Percentiles rank a stretch among this genome's conserved stretches.
Evolutionary conservation across 2,888 invertebrate genomes (phyloP).

Genomic region (Trichogramma evanescens): DNA sequence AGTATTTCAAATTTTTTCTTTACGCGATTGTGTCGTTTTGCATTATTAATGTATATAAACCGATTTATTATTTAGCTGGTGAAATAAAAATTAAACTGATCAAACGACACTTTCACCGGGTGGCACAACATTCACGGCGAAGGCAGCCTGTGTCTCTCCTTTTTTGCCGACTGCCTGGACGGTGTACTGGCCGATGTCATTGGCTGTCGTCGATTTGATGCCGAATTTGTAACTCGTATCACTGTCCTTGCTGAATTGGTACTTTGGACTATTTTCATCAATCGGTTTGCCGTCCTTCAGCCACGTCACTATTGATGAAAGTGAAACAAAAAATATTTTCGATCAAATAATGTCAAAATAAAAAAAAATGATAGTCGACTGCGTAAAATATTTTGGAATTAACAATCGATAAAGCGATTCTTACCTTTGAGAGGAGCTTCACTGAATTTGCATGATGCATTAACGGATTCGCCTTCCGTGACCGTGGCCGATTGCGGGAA

Average conservation of each 20-base stretch:
- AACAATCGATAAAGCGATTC: background rate
- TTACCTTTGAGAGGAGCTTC: constrained; percentile 52
- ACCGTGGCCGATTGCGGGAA: constrained; percentile 86
- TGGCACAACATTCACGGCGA: constrained; percentile 74
- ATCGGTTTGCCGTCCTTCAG: constrained; percentile 87
- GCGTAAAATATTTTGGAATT: background rate
- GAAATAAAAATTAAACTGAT: constrained; percentile 13
- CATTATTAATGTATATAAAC: no score
- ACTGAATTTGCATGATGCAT: constrained; percentile 75
- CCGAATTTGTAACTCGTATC: constrained; percentile 72
- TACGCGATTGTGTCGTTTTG: no score
- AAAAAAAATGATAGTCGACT: background rate
- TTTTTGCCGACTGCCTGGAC: constrained; percentile 80
- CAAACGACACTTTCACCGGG: constrained; percentile 45
- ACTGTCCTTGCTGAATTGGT: constrained; percentile 76
- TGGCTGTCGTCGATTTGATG: constrained; percentile 65
- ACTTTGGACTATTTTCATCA: constrained; percentile 70
- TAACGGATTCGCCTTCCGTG: constrained; percentile 70
- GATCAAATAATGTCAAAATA: background rate
- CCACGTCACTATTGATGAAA: constrained; percentile 58
- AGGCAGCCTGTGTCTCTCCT: constrained; percentile 76
- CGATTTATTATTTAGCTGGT: background rate
- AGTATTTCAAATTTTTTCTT: no score
- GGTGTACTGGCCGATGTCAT: constrained; percentile 83
- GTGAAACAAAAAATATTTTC: background rate